Evolutionary conservation across 2,888 invertebrate species (phyloP).

Genomic region (Epinotia demarniana): DNA sequence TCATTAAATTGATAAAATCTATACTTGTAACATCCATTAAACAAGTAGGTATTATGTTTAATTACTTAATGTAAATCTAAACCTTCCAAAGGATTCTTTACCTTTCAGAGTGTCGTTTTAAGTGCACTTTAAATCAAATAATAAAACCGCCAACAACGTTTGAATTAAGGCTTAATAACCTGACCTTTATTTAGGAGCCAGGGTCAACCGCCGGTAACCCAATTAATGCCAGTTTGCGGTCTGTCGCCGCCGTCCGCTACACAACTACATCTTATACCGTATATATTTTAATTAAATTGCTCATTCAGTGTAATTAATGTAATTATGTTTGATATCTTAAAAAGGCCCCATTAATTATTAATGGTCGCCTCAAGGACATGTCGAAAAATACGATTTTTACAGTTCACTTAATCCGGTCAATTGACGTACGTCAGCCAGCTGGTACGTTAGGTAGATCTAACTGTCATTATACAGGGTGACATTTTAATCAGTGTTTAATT

Average conservation of each 20-base stretch:
- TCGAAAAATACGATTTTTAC: neutral
- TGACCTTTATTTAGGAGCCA: neutral
- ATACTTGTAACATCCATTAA: neutral
- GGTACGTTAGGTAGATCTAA: too few species aligned
- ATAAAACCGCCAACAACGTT: neutral
- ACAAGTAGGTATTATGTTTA: neutral
- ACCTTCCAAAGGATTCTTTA: too few species aligned
- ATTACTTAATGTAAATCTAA: neutral
- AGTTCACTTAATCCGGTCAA: too few species aligned
- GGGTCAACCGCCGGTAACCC: neutral
- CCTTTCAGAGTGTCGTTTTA: neutral
- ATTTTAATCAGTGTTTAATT: too few species aligned
- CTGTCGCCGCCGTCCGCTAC: neutral
- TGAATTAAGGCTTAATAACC: neutral
- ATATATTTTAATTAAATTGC: neutral
- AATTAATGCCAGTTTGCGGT: slow-evolving; percentile 1
- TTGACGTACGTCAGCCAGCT: too few species aligned
- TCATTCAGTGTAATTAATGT: neutral
- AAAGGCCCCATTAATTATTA: neutral
- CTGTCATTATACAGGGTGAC: too few species aligned
- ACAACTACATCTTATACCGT: neutral
- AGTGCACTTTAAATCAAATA: neutral
- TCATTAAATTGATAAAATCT: too few species aligned
- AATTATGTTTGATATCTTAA: neutral
- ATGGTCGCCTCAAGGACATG: neutral